These are phyloP conservation scores for Apostichopus californicus DNA, from an alignment of 35 echinoderm and acorn worm genomes.

Conservation along the genomic window DNA sequence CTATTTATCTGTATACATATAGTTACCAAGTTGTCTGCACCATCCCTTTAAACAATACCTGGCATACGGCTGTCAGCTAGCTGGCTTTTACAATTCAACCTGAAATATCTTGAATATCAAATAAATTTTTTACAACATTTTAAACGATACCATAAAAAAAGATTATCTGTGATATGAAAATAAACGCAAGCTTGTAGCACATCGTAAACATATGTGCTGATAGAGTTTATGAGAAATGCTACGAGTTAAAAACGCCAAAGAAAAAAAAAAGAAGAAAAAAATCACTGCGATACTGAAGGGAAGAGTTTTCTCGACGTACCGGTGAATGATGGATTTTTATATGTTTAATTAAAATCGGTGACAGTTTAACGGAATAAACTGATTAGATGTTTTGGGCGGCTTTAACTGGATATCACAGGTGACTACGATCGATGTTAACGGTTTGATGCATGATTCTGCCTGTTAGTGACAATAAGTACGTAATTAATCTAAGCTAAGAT, in stretches of 20 bases:
- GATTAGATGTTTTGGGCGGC: constrained; percentile 12
- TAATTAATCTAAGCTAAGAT: constrained; percentile 30
- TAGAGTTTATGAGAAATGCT: constrained; percentile 49
- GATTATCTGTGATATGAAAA: constrained; percentile 53
- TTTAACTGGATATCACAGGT: neutral
- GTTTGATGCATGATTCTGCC: constrained; percentile 10
- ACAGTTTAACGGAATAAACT: constrained; percentile 54
- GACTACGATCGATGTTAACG: neutral
- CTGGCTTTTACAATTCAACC: constrained; percentile 48
- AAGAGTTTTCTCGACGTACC: neutral
- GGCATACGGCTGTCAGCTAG: constrained; percentile 30
- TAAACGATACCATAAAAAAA: constrained; percentile 48
- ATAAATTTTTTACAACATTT: constrained; percentile 52
- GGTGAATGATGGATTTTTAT: constrained; percentile 20
- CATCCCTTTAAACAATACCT: neutral
- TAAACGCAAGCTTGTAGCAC: constrained; percentile 16
- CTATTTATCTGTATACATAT: no score
- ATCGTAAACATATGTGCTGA: constrained; percentile 50
- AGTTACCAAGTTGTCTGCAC: neutral
- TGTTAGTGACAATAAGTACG: constrained; percentile 39
- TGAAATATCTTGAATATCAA: constrained; percentile 48
- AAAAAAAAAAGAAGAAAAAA: neutral
- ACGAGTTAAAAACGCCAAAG: neutral
- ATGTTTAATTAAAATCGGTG: constrained; percentile 46
- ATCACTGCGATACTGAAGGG: neutral